Evolutionary conservation across 1,140 invertebrate genomes (phyloP), one percentile per base, ranked within the genome.

Genomic region (Nixonia krombeini): DNA sequence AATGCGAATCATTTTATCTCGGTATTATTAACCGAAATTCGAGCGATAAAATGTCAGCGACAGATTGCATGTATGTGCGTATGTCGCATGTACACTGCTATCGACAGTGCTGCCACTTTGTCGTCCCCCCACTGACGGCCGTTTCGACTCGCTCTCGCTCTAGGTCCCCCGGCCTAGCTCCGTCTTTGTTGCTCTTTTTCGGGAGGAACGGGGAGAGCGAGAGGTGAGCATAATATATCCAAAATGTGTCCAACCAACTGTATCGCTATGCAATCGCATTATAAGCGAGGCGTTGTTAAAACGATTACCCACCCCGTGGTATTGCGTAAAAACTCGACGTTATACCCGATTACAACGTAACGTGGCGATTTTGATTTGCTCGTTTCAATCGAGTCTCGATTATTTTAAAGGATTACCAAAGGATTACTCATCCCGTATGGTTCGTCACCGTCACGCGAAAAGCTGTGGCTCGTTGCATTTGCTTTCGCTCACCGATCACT

Each of bases 201-300:
- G 28, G 53, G 51, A 46, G 44, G 52, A 67, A 65, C n/a, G n/a
- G n/a, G n/a, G n/a, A 31, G 47, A 16, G 21, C 29, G 57, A 72
- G 58, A 59, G 59, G 71, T 66, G 46, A 75, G 16, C 53, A 56
- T 59, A 50, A 64, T 64, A 38, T 28, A 58, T 25, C 51, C 55
- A 66, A 76, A 77, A 78, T 78, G 76, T 73, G 79, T 66, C 52
- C 75, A 80, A 57, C 72, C 78, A 77, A 71, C 80, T 80, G 79
- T 80, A 61, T 76, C 59, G 74, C 74, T 67, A 81, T 76, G 75
- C 76, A 67, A 85, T 83, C 75, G 80, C 76, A 83, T 84, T 84
- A 85, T 76, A 83, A 78, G 69, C 82, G 75, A 74, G 72, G 72
- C 82, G 73, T 77, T 70, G 78, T 74, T 85, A 78, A 83, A 84